These are phyloP conservation scores for Ornithorhynchus anatinus DNA, from an alignment of 2,113 vertebrate species.

Conservation along the genomic window DNA sequence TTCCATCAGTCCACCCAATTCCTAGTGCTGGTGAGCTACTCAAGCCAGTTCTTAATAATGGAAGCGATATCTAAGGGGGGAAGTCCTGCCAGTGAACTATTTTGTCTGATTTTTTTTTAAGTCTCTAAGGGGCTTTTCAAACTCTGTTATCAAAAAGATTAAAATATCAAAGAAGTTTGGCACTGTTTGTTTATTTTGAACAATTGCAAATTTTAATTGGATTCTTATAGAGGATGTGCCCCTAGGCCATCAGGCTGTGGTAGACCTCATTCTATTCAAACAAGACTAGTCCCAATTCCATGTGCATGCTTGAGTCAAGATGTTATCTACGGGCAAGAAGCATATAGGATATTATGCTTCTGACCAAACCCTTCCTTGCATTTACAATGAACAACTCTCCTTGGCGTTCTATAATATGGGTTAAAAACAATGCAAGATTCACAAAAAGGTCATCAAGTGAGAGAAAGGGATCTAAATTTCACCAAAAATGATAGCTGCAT, in stretches of 20 bases:
- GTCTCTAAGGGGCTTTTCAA: slow-evolving; percentile 64
- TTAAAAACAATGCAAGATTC: slow-evolving; percentile 9
- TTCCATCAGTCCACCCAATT: slow-evolving; percentile 54
- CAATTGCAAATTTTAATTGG: slow-evolving; percentile 59
- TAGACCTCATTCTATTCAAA: slow-evolving; percentile 57
- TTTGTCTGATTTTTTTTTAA: slow-evolving; percentile 63
- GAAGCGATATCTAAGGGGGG: slow-evolving; percentile 64
- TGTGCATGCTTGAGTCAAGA: slow-evolving; percentile 63
- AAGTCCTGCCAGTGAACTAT: slow-evolving; percentile 74
- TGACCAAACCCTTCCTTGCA: slow-evolving; percentile 93
- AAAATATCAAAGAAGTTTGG: slow-evolving; percentile 69
- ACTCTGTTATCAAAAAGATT: slow-evolving; percentile 67
- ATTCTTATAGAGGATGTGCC: slow-evolving; percentile 45
- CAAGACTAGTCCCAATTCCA: slow-evolving; percentile 47
- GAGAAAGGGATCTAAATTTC: slow-evolving; percentile 4
- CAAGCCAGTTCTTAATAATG: slow-evolving; percentile 54
- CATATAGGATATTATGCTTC: slow-evolving; percentile 77
- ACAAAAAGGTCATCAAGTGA: neutral
- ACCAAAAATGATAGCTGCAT: neutral
- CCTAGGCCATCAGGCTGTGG: slow-evolving; percentile 45
- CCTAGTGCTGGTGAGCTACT: slow-evolving; percentile 46
- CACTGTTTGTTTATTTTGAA: slow-evolving; percentile 57
- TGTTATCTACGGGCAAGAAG: slow-evolving; percentile 78
- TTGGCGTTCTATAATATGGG: slow-evolving; percentile 21
- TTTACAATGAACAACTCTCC: slow-evolving; percentile 75